Conservation (phyloP, 1,140 invertebrate species). For the Reticulitermes speratus region DNA sequence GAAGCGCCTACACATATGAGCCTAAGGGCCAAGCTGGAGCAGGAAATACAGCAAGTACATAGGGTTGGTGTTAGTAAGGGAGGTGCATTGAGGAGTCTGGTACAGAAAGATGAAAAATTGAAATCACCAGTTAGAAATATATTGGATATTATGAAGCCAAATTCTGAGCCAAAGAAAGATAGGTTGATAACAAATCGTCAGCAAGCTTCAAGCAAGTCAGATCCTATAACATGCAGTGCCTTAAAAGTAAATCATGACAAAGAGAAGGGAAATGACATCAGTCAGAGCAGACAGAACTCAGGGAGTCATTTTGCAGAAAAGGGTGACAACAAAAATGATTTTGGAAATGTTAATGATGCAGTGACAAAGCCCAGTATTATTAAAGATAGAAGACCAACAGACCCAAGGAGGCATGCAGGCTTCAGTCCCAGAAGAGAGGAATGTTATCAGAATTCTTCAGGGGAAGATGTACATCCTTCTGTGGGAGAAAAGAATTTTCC, state of each 20-base stretch:
- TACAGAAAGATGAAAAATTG: conserved; percentile 14
- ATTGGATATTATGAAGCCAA: neutral
- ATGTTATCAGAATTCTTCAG: neutral
- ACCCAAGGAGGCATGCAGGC: neutral
- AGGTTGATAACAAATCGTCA: neutral
- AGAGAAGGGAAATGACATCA: neutral
- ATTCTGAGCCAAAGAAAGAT: neutral
- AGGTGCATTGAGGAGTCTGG: conserved; percentile 26
- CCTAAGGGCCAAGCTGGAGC: conserved; percentile 30
- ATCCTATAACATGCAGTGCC: neutral
- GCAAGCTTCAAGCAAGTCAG: neutral
- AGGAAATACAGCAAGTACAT: conserved; percentile 33
- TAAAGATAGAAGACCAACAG: neutral
- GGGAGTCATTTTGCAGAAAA: neutral
- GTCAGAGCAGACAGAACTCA: neutral
- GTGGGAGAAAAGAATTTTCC: neutral
- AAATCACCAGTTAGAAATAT: neutral
- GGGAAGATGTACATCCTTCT: neutral
- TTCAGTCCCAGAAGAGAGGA: conserved; percentile 20
- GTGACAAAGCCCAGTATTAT: neutral
- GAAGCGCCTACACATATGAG: neutral
- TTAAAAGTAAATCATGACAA: neutral
- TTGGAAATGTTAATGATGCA: neutral
- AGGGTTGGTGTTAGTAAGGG: conserved; percentile 33
- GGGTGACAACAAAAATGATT: neutral